Evolutionary conservation across 2,888 invertebrate species (phyloP), one percentile per base, ranked within the genome.

Genomic region (Leucoptera coffeella): DNA sequence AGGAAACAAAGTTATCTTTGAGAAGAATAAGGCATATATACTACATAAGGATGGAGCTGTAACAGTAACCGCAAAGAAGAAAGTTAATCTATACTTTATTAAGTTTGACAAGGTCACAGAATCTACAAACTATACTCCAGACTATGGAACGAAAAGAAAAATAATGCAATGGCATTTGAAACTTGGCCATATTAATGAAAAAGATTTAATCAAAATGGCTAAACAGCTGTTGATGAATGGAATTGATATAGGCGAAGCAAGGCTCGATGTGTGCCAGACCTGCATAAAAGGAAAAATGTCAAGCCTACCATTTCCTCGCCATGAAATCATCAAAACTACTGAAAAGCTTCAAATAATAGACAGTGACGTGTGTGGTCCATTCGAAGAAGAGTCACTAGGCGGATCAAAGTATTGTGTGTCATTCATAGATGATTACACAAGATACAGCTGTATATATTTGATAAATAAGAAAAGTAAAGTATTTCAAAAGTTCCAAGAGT

Each of bases 241-340:
- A 12, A 33, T 33, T 28, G 7, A 27, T 31, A 33, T 27, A 24
- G 17, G 21, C 29, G 10, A 24, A 15, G 25, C 4, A 20, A 27
- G 25, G 10, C 19, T 21, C 26, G 22, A 19, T 14, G 25, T 26
- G 3, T 36, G 36, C 30, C 17, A 33, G 10, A 21, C 36, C 7
- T 36, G 32, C 26, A 8, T 32, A n/a, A 27, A 33, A 17, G 32
- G 35, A 8, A 35, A 35, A 25, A 29, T 29, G 20, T 29, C 24
- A 15, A 30, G 25, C 21, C 20, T 31, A 27, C 31, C 35, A 15
- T 36, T 36, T 23, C 34, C 34, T 5, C 32, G 31, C 13, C 22
- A 24, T 19, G 25, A 17, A 14, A 22, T 14, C 8, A 33, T n/a
- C 23, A 26, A 29, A 27, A 13, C 30, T n/a, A 28, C 7, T 10